These are phyloP conservation scores for Anableps anableps DNA, from an alignment of 2,797 vertebrate genomes.

Conservation along the genomic window DNA sequence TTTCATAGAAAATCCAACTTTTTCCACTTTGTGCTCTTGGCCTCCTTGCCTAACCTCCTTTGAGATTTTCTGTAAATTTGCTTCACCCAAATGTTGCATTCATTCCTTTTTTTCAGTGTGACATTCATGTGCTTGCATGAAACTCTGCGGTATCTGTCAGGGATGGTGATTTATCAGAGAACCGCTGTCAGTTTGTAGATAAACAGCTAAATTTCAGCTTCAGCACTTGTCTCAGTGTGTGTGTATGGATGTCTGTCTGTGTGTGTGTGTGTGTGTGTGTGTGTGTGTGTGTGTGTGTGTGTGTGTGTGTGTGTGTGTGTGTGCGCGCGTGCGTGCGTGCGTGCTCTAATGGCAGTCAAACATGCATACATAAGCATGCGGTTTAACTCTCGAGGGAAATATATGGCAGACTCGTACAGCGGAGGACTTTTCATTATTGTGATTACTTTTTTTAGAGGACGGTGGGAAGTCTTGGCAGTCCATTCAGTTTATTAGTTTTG, in stretches of 20 bases:
- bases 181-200: constrained; percentile 48
- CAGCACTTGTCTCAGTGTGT: constrained; percentile 50
- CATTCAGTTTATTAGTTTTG: constrained; percentile 48
- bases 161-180: constrained; percentile 66
- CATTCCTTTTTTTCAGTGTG: constrained; percentile 37
- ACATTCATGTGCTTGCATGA: constrained; percentile 62
- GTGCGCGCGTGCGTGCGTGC: not conserved
- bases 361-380: constrained; percentile 56
- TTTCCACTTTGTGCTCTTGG: constrained; percentile 21
- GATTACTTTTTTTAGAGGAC: constrained; percentile 50
- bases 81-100: constrained; percentile 42
- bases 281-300: constrained; percentile 1
- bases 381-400: constrained; percentile 59
- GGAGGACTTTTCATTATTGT: constrained; percentile 66
- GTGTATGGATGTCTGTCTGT: constrained; percentile 2
- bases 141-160: constrained; percentile 60
- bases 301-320: no score
- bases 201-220: constrained; percentile 63
- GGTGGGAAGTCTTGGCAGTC: constrained; percentile 19
- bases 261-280: constrained; percentile 3
- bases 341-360: constrained; percentile 37
- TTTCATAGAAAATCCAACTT: constrained; percentile 12
- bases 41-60: constrained; percentile 19
- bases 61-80: constrained; percentile 30
- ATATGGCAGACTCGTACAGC: constrained; percentile 40